Base-by-base conservation (phyloP, 1,140 invertebrate genomes). In the Phymastichus coffea region DNA sequence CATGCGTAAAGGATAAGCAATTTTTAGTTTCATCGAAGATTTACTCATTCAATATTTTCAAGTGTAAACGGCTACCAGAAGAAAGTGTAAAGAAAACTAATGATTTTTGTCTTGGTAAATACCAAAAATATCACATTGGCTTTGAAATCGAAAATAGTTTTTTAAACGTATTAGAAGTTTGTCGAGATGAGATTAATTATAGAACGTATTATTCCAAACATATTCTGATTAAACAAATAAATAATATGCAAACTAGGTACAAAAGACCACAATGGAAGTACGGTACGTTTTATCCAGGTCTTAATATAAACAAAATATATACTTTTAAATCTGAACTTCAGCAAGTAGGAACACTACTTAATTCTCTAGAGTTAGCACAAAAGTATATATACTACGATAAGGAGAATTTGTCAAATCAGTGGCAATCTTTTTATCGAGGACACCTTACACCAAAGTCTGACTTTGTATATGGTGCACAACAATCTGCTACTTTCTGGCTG, bases 381-480 rank as follows among this genome's bases (percentile, higher is more conserved):
- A 53, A 48, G 12, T 74, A 73, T 55, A 65, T 80, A 2, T 57
- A 65, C 4, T 30, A 28, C 15, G 63, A 19, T 2, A 57, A 35
- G 12, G 63, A 71, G 55, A 60, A 73, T 3, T 75, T 23, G 47
- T 56, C 81, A 1, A 54, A 77, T 1, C n/a, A n/a, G n/a, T n/a
- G n/a, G n/a, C n/a, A n/a, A n/a, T n/a, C n/a, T n/a, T n/a, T n/a
- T n/a, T n/a, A n/a, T n/a, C 67, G 76, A 19, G 82, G 82, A 17
- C 82, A 83, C 55, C 47, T 83, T 25, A 57, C 70, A 0, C 77
- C 81, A 0, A 80, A 80, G 60, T 72, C 68, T 4, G 82, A 84
- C 53, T 81, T 79, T 41, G 63, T 83, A 26, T 78, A 76, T 35
- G 78, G 72, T 3, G 28, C 68, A 1, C 70, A 76, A 56, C 75